These are phyloP conservation scores for Pollenia amentaria DNA, from an alignment of 2,888 invertebrate genomes.

Conservation along the genomic window DNA sequence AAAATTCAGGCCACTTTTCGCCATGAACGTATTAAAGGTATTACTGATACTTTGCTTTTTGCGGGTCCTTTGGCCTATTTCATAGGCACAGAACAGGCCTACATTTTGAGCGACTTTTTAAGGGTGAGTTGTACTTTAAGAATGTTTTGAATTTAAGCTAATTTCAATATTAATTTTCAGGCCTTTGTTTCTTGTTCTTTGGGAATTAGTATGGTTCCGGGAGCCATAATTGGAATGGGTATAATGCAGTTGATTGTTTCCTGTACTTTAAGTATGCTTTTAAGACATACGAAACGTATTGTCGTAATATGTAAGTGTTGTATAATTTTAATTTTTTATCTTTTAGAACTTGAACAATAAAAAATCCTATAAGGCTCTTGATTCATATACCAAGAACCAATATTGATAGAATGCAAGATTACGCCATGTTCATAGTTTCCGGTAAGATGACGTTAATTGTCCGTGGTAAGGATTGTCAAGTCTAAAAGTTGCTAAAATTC, in stretches of 20 bases:
- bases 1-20: constrained; percentile 81
- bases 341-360: background rate
- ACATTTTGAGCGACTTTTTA: constrained; percentile 93
- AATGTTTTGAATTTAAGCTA: background rate
- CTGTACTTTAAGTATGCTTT: constrained; percentile 91
- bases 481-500: no score
- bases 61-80: constrained; percentile 92
- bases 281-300: constrained; percentile 90
- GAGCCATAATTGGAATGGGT: constrained; percentile 90
- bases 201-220: constrained; percentile 90
- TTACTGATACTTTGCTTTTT: constrained; percentile 86
- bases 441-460: no score
- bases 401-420: no score
- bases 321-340: no score
- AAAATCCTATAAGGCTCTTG: no score
- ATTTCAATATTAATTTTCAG: constrained; percentile 83
- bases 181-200: constrained; percentile 93
- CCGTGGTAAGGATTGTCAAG: no score
- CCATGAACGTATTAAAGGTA: constrained; percentile 86
- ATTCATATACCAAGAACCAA: no score
- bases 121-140: constrained; percentile 86
- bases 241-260: constrained; percentile 91
- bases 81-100: constrained; percentile 93
- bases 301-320: constrained; percentile 88
- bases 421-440: no score